Base-by-base conservation (phyloP, 2,888 invertebrate species). In the Phyllotreta striolata region DNA sequence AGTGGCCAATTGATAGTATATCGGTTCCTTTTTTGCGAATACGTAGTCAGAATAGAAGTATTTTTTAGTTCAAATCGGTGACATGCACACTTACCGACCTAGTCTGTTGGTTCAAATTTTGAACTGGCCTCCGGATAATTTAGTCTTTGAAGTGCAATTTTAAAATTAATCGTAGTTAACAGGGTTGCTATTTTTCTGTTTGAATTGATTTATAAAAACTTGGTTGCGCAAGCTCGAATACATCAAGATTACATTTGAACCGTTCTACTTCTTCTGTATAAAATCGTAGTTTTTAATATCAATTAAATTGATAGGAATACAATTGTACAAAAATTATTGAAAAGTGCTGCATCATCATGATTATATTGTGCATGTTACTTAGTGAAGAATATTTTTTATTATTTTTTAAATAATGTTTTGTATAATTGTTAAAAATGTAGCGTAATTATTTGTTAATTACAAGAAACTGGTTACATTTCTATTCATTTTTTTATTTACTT, bases 401-500 rank as follows among this genome's bases (percentile, higher is more conserved):
- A 63, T 69, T 71, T 72, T 70, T 68, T 70, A 63, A 67, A 67
- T 67, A 66, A 64, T 63, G 66, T 66, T 77, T 77, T 77, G 72
- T 77, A 76, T 74, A 66, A 37, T 39, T 63, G 60, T 66, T 58
- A 39, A 63, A 59, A 24, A 24, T 72, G 75, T 77, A 77, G 76
- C 77, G 76, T 78, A 76, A 77, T 76, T 75, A 71, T 76, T 77
- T 77, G 76, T 77, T 78, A 77, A 73, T 75, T 24, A 72, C 73
- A 73, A 68, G 41, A 67, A 70, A 66, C 69, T 73, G 74, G 73
- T 75, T 74, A 72, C 74, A 70, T 64, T 38, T 59, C 40, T 55
- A 1, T 44, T 55, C n/a, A 40, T 43, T 41, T 57, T 12, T 35
- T 43, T 24, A 24, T 24, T 24, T n/a, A n/a, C 24, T 24, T 24